Conservation (phyloP, 1,140 invertebrate species). For the Dysdera silvatica region DNA sequence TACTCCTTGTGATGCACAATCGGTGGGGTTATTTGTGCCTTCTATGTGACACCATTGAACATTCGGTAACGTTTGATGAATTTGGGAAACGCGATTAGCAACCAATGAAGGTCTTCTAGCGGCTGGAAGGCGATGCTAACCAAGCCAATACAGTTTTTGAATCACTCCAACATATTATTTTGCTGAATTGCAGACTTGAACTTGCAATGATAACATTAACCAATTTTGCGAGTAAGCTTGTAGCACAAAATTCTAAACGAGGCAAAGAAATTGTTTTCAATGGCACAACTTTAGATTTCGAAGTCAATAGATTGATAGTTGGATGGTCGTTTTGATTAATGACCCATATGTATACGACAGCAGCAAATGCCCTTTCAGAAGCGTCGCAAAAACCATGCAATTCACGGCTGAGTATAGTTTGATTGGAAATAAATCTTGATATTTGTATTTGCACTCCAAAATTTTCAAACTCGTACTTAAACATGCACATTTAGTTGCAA, state of each 20-base stretch:
- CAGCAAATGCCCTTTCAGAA: constrained; percentile 41
- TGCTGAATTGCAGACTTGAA: background rate
- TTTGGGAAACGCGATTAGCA: background rate
- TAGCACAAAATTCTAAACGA: constrained; percentile 23
- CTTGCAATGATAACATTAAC: background rate
- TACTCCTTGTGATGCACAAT: background rate
- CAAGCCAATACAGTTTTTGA: too few species aligned
- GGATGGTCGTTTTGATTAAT: background rate
- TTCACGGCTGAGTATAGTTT: constrained; percentile 39
- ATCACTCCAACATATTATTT: too few species aligned
- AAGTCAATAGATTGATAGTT: background rate
- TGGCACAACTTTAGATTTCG: constrained; percentile 35
- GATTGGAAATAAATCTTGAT: background rate
- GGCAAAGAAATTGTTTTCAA: constrained; percentile 37
- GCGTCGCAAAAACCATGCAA: constrained; percentile 39
- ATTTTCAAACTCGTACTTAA: constrained; percentile 36
- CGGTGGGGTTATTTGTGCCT: background rate
- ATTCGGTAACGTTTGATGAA: background rate
- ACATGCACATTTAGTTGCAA: constrained; percentile 33
- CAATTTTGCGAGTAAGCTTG: constrained; percentile 1
- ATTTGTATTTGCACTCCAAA: background rate
- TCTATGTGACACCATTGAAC: background rate
- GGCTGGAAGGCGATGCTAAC: background rate
- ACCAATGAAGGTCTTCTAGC: constrained; percentile 6
- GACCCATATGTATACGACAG: background rate